Percentiles rank a stretch among this genome's conserved stretches.
Conservation (phyloP, 2,888 invertebrate genomes). For the Dryobota labecula region DNA sequence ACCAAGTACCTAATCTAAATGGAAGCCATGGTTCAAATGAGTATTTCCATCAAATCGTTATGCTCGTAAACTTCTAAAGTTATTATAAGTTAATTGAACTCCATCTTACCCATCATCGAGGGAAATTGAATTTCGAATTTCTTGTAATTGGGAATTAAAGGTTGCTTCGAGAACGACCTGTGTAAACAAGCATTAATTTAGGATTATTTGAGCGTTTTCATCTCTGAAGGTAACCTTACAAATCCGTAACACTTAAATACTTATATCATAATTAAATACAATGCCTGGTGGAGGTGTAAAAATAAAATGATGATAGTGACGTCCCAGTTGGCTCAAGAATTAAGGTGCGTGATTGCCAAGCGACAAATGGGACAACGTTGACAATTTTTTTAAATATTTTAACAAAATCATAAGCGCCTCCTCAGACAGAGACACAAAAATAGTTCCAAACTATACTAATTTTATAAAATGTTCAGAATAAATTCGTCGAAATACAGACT, state of each 20-base stretch:
- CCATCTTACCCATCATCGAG: conserved; percentile 65
- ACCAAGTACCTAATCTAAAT: conserved; percentile 58
- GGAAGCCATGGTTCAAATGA: conserved; percentile 54
- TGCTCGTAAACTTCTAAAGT: conserved; percentile 63
- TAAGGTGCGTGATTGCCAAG: conserved; percentile 63
- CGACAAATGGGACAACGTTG: conserved; percentile 51
- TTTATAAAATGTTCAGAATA: conserved; percentile 1
- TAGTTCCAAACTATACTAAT: conserved; percentile 8
- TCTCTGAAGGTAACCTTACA: conserved; percentile 38
- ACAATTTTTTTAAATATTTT: conserved; percentile 50
- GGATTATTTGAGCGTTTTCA: conserved; percentile 53
- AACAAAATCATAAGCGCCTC: conserved; percentile 10
- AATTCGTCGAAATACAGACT: conserved; percentile 3
- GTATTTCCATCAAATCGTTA: conserved; percentile 56
- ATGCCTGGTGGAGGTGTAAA: conserved; percentile 48
- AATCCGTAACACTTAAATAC: conserved; percentile 21
- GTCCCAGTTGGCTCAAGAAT: conserved; percentile 63
- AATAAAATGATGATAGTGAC: conserved; percentile 62
- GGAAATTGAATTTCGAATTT: conserved; percentile 70
- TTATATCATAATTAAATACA: conserved; percentile 41
- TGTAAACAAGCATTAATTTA: conserved; percentile 61
- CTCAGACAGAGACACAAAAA: background rate
- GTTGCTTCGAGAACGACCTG: conserved; percentile 57
- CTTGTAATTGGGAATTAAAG: conserved; percentile 67
- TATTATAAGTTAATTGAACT: conserved; percentile 72